A percentile compares a stretch with the other conserved stretches of the same genome.
Conservation (phyloP, 2,113 vertebrate species). For the Saccopteryx leptura region DNA sequence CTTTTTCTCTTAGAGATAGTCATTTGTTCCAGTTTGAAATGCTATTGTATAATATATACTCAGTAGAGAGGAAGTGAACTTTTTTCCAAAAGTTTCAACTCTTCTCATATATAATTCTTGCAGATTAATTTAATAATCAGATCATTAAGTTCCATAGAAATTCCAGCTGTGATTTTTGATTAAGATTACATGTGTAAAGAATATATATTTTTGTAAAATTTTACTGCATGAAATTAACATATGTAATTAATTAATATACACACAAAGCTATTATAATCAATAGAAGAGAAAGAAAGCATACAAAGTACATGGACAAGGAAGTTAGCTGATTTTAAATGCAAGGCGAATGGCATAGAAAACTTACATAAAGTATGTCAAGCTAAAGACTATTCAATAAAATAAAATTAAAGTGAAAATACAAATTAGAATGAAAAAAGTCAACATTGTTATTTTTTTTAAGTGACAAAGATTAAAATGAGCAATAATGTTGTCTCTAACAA, state of each 20-base stretch:
- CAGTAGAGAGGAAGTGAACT: background rate
- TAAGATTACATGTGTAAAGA: background rate
- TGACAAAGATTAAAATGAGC: constrained; percentile 4
- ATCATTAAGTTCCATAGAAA: background rate
- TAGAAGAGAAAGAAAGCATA: constrained; percentile 2
- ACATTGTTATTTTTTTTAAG: background rate
- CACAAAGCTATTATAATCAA: background rate
- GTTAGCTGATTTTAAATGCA: constrained; percentile 8
- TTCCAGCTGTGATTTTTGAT: constrained; percentile 30
- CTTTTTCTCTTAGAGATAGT: background rate
- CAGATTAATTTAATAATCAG: constrained; percentile 11
- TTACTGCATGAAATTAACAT: background rate
- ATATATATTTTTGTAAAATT: background rate
- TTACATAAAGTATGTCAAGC: constrained; percentile 8
- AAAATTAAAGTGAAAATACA: constrained; percentile 15
- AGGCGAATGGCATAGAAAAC: background rate
- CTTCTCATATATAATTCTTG: background rate
- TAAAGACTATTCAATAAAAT: constrained; percentile 12
- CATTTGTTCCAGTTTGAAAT: constrained; percentile 1
- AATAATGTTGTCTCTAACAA: constrained; percentile 21
- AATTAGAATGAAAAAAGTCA: background rate
- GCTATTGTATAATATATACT: background rate
- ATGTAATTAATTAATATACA: background rate
- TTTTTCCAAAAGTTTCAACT: background rate
- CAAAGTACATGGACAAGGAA: background rate